These are phyloP conservation scores for Caenorhabditis sinica DNA, from an alignment of 2,888 invertebrate genomes.

Conservation along the genomic window DNA sequence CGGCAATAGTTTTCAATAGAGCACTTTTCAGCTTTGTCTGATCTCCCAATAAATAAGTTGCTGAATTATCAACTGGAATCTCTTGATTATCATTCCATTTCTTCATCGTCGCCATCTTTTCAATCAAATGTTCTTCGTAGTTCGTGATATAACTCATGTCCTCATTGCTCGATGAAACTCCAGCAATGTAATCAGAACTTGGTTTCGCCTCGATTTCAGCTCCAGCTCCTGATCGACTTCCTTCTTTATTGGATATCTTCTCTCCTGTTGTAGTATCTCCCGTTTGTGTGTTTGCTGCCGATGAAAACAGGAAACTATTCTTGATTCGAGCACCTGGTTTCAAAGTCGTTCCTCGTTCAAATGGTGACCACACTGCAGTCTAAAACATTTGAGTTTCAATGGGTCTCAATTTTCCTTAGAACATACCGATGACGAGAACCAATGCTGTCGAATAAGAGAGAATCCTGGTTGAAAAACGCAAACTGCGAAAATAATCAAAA, in stretches of 20 bases:
- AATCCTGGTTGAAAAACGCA: slow-evolving; percentile 55
- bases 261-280: not conserved
- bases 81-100: slow-evolving; percentile 38
- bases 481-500: slow-evolving; percentile 13
- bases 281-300: not conserved
- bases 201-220: not conserved
- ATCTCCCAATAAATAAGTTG: slow-evolving; percentile 43
- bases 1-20: slow-evolving; percentile 39
- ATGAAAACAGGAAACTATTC: slow-evolving; percentile 11
- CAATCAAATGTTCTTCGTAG: slow-evolving; percentile 47
- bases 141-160: slow-evolving; percentile 44
- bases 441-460: slow-evolving; percentile 32
- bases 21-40: slow-evolving; percentile 30
- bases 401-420: not conserved
- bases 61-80: slow-evolving; percentile 41
- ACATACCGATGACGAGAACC: slow-evolving; percentile 28
- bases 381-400: not conserved
- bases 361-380: slow-evolving; percentile 26
- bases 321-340: slow-evolving; percentile 19
- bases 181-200: slow-evolving; percentile 24
- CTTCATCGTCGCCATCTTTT: slow-evolving; percentile 41
- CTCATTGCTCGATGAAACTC: slow-evolving; percentile 18
- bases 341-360: slow-evolving; percentile 44
- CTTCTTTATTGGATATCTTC: not conserved
- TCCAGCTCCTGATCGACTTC: slow-evolving; percentile 13